phyloP scores from a whole-genome alignment of 2,113 vertebrate species.

The Corvus hawaiiensis region DNA sequence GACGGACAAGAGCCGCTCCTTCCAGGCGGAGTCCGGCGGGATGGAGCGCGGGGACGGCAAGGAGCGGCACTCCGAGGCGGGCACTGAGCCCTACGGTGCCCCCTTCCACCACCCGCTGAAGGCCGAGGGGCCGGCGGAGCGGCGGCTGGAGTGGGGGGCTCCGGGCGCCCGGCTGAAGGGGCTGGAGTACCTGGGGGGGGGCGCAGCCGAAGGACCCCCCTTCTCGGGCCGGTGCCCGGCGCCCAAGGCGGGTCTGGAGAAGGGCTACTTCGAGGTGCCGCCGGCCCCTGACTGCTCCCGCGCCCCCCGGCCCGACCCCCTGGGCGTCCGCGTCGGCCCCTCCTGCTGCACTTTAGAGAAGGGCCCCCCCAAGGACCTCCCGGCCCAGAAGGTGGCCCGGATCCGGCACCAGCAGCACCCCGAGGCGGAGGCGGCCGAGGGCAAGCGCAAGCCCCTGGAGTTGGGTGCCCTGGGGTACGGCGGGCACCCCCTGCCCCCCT shows the following conservation, averaged over 20 bases:
- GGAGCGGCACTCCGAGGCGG: conserved; percentile 79
- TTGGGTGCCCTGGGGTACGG: conserved; percentile 79
- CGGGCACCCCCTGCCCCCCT: conserved; percentile 80
- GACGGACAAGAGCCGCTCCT: conserved; percentile 82
- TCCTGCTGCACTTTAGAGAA: conserved; percentile 90
- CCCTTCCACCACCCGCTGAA: conserved; percentile 71
- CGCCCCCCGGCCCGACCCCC: conserved; percentile 66
- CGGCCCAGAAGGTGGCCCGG: conserved; percentile 86
- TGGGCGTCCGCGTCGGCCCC: conserved; percentile 67
- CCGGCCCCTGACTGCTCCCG: conserved; percentile 87
- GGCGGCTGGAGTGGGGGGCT: conserved; percentile 82
- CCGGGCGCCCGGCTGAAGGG: conserved; percentile 77
- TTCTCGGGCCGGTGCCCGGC: conserved; percentile 76
- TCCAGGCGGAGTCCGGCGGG: conserved; percentile 83
- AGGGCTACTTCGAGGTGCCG: conserved; percentile 80
- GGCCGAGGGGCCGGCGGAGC: conserved; percentile 83
- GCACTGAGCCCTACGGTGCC: conserved; percentile 38
- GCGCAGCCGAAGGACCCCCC: conserved; percentile 71
- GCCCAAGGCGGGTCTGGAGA: conserved; percentile 76
- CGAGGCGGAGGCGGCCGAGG: conserved; percentile 74
- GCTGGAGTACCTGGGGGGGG: conserved; percentile 79
- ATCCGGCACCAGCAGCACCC: conserved; percentile 94
- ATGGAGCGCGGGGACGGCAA: conserved; percentile 75
- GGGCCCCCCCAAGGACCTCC: conserved; percentile 73
- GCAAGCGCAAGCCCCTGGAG: conserved; percentile 85